Base-by-base conservation (phyloP, 2,113 vertebrate species). In the Picathartes gymnocephalus region DNA sequence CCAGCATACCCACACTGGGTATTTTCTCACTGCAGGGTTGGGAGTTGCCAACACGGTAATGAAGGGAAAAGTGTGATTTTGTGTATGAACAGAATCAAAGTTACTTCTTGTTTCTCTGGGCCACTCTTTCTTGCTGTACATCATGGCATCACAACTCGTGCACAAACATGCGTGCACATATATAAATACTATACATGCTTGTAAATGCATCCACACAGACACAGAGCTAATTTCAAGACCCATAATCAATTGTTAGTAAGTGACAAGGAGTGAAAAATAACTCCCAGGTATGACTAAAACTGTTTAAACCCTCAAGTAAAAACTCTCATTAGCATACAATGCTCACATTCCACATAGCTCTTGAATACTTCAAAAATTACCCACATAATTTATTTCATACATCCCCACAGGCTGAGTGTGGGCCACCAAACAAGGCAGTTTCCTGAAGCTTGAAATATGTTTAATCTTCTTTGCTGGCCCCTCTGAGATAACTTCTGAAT, bases 381-480 rank as follows among this genome's bases (percentile, higher is more conserved):
- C 54, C 33, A 70, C 6, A 39, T 68, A 10, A 62, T 76, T 80
- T 86, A 56, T 93, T 90, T 64, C 50, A 45, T 69, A 42, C 53
- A 77, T 45, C 15, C 14, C 13, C 23, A 27, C 28, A 69, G 66
- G 18, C 30, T 88, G 54, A 71, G 40, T 13, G 64, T 74, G 8
- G 30, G 4, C 27, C n/a, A 86, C 56, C 33, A 56, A 39, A 72
- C 1, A 1, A 80, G 68, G 14, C n/a, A 56, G 60, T 93, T 90
- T 47, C 22, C 33, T 78, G 76, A 86, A 70, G 78, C 47, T 28
- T 81, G 48, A 79, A 95, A 86, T 79, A 60, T 88, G 39, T 60
- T 92, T 90, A 92, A 93, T 90, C 76, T 89, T 85, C 76, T 88
- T 88, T 94, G 80, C 92, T 94, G 81, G 39, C 14, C 24, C 47